These are phyloP conservation scores for Chymomyza caudatula DNA, from an alignment of 2,888 invertebrate species.

Conservation along the genomic window DNA sequence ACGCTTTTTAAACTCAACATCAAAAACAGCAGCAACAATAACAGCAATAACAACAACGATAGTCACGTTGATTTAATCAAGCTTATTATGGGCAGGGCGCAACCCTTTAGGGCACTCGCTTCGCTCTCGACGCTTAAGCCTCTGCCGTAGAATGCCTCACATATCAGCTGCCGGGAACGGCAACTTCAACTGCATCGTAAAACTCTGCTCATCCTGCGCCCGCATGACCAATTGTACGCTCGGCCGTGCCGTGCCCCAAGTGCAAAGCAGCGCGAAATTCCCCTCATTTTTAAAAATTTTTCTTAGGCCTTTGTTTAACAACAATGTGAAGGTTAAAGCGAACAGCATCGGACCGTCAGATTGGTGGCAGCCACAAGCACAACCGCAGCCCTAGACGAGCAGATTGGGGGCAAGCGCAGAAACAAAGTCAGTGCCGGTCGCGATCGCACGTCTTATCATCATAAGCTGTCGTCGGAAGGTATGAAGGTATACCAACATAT, in stretches of 20 bases:
- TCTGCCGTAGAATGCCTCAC: conserved; percentile 27
- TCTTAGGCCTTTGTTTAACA: conserved; percentile 63
- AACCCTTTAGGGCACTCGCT: conserved; percentile 39
- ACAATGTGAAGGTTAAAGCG: conserved; percentile 65
- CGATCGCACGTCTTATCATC: conserved; percentile 53
- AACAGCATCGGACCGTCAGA: not conserved
- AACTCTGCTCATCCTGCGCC: conserved; percentile 43
- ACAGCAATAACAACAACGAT: conserved; percentile 21
- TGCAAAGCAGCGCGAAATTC: conserved; percentile 74
- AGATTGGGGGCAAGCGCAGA: not conserved
- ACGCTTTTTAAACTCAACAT: conserved; percentile 29
- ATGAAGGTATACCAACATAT: not conserved
- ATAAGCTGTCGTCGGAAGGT: conserved; percentile 17
- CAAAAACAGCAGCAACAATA: not conserved
- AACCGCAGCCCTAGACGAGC: not conserved
- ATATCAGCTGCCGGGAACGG: conserved; percentile 38
- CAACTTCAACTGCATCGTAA: conserved; percentile 10
- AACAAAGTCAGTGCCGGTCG: conserved; percentile 8
- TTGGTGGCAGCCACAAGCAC: not conserved
- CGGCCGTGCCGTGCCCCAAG: conserved; percentile 34
- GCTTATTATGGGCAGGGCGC: conserved; percentile 64
- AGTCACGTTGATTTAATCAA: conserved; percentile 62
- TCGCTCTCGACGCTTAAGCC: conserved; percentile 38
- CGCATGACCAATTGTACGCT: conserved; percentile 11
- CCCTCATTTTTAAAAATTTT: conserved; percentile 72